These are phyloP conservation scores for Artemia sinica DNA, from an alignment of 2,888 invertebrate species.

Conservation along the genomic window DNA sequence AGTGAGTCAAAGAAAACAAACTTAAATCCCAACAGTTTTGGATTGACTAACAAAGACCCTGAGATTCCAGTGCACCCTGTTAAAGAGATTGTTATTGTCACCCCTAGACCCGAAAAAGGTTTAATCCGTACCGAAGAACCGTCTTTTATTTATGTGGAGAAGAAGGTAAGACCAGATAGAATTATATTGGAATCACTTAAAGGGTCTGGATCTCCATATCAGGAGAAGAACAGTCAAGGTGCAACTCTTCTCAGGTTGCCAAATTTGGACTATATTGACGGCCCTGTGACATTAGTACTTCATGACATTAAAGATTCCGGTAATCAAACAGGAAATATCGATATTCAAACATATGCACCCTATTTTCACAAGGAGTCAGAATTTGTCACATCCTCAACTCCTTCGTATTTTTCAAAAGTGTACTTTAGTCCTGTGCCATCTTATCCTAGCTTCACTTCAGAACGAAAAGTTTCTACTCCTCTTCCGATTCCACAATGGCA, in stretches of 20 bases:
- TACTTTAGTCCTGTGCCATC: slow-evolving; percentile 9
- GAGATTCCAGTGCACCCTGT: not conserved
- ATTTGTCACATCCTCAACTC: not conserved
- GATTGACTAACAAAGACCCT: not conserved
- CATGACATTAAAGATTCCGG: slow-evolving; percentile 7
- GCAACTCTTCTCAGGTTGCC: not conserved
- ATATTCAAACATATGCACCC: not conserved
- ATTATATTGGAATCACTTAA: not conserved
- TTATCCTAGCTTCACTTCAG: not conserved
- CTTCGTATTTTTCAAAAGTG: not conserved
- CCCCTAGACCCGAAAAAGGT: not conserved
- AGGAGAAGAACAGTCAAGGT: not conserved
- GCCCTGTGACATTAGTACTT: not conserved
- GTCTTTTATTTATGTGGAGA: slow-evolving; percentile 3
- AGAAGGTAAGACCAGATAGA: not conserved
- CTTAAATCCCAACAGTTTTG: too few species aligned
- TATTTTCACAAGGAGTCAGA: not conserved
- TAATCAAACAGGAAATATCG: not conserved
- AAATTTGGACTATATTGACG: not conserved
- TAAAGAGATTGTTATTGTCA: not conserved
- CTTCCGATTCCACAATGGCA: not conserved
- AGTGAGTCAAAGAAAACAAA: too few species aligned
- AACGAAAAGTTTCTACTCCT: not conserved
- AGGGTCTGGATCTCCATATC: not conserved
- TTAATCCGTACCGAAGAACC: not conserved